Evolutionary conservation across 2,797 vertebrate genomes (phyloP).

Genomic region (Valencia hispanica): DNA sequence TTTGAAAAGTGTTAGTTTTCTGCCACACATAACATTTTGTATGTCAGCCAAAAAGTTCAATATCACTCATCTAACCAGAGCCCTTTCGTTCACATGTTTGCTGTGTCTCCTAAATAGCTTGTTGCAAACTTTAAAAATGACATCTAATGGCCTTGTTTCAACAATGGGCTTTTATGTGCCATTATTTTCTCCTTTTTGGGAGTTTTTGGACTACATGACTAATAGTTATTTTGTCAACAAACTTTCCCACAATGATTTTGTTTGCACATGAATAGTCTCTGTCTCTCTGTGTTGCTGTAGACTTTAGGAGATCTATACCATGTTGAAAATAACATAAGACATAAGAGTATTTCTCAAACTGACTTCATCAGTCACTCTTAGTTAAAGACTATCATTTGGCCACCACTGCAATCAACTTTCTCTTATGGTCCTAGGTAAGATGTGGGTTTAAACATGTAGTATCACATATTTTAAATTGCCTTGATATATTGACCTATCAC

Average conservation of each 20-base stretch:
- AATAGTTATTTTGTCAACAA: background rate
- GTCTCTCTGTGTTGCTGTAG: background rate
- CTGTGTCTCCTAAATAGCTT: background rate
- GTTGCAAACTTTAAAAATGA: background rate
- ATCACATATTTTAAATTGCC: conserved; percentile 7
- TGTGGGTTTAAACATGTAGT: background rate
- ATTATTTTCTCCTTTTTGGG: background rate
- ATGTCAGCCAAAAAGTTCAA: background rate
- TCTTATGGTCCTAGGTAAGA: background rate
- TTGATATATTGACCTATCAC: conserved; percentile 4
- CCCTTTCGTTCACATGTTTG: background rate
- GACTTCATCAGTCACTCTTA: background rate
- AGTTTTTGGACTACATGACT: background rate
- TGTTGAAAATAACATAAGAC: background rate
- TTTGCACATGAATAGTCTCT: background rate
- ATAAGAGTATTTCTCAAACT: background rate
- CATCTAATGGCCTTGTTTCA: background rate
- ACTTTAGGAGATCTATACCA: background rate
- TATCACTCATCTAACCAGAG: background rate
- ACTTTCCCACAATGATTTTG: background rate
- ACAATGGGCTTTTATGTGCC: background rate
- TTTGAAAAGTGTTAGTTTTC: too few species aligned
- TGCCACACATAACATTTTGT: background rate
- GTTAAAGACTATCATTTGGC: background rate
- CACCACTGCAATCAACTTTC: background rate